Percentiles rank a stretch among this genome's conserved stretches.
phyloP scores from a whole-genome alignment of 1,140 invertebrate species.

The Aphis craccivora region DNA sequence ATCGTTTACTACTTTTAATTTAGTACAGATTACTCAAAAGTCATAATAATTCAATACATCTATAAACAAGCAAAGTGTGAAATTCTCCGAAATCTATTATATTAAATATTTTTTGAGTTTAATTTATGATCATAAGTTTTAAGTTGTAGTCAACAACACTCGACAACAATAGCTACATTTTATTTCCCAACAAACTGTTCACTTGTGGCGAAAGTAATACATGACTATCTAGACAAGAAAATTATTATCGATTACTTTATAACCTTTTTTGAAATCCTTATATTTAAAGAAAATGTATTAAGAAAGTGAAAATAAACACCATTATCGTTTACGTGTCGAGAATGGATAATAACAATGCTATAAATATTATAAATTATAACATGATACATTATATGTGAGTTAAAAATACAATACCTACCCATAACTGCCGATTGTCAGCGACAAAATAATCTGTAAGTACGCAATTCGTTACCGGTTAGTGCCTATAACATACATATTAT shows the following conservation, averaged over 20 bases:
- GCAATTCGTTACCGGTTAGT: not conserved
- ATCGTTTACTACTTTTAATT: not conserved
- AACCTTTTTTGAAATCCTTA: not conserved
- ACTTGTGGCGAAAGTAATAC: not conserved
- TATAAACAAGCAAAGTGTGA: not conserved
- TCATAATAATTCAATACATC: not conserved
- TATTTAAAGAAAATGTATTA: not conserved
- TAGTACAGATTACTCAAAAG: not conserved
- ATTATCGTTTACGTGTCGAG: not conserved
- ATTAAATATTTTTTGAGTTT: not conserved
- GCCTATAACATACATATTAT: not conserved
- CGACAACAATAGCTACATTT: not conserved
- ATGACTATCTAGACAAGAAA: not conserved
- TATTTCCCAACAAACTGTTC: not conserved
- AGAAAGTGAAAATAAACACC: not conserved
- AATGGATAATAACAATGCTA: not conserved
- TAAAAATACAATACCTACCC: not conserved
- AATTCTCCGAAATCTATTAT: not conserved
- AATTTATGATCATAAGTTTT: not conserved
- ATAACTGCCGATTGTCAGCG: not conserved
- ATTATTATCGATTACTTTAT: not conserved
- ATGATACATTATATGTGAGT: not conserved
- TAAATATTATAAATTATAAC: not conserved
- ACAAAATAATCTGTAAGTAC: not conserved
- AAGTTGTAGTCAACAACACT: not conserved